A percentile compares a stretch with the other conserved stretches of the same genome.
These are phyloP conservation scores for Tenthredo distinguenda DNA, from an alignment of 2,888 invertebrate genomes.

Conservation along the genomic window DNA sequence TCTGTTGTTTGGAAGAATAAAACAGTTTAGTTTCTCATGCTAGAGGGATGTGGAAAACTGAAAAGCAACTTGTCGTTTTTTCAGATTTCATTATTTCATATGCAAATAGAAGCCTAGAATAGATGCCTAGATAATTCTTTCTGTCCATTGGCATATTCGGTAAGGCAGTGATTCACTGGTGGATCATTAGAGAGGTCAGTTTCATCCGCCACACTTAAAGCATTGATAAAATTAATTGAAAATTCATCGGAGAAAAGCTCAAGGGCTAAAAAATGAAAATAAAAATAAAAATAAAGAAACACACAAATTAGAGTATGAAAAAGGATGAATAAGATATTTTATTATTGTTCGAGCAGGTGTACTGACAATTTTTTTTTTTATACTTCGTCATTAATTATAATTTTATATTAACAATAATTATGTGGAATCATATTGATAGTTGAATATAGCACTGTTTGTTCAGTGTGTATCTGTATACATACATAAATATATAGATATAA, in stretches of 20 bases:
- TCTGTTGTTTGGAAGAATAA: not conserved
- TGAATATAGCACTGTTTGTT: not conserved
- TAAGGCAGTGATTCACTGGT: not conserved
- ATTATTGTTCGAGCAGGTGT: constrained; percentile 10
- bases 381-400: not conserved
- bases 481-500: not conserved
- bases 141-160: not conserved
- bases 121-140: not conserved
- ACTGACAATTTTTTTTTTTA: constrained; percentile 15
- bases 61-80: constrained; percentile 3
- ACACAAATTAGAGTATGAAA: not conserved
- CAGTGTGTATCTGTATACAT: not conserved
- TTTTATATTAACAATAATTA: constrained; percentile 31
- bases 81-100: constrained; percentile 33
- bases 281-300: not conserved
- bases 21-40: too few relatives aligned
- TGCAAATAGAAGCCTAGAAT: not conserved
- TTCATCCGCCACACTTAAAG: not conserved
- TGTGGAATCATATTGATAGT: not conserved
- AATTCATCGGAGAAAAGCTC: not conserved
- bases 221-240: not conserved
- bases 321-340: not conserved
- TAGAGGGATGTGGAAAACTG: not conserved
- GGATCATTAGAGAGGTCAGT: not conserved
- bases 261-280: not conserved